Base-by-base conservation (phyloP, 2,797 vertebrate genomes). In the Catamblyrhynchus diadema region DNA sequence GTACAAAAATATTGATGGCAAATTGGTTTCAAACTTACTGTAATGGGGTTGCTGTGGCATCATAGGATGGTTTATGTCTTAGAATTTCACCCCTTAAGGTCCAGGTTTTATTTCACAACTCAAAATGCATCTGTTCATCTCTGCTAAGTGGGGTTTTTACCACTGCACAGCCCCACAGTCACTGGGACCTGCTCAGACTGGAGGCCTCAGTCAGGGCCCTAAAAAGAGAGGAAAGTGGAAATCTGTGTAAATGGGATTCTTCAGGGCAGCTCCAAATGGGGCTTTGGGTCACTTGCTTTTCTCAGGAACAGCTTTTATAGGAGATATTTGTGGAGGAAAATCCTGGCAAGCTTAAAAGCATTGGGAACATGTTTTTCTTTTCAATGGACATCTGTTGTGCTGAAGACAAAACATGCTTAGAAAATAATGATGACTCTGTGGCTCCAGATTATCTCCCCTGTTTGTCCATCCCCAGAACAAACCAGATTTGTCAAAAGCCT, bases 351-450 rank as follows among this genome's bases (percentile, higher is more conserved):
- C 86, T 60, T 81, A 73, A 88, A 75, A 88, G 37, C 87, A 19
- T 42, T 39, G 59, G 87, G 88, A 96, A 75, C 72, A 79, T 39
- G 88, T 91, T 96, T 95, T 94, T 75, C 89, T 83, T 90, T 77
- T 90, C 94, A 93, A 19, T 70, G 70, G 66, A 89, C 89, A 93
- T 92, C 91, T 95, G 92, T 60, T 86, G 70, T 90, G 87, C 93
- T 84, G 24, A 94, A 79, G 87, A 66, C 75, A 88, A 94, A 78
- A 32, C n/a, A 50, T 45, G 61, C 65, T 59, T 72, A 60, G 81
- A 90, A 86, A 94, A 91, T 78, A 94, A 54, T 11, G 71, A 87
- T 77, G 89, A 30, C 66, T 92, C 72, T 62, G 27, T 75, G 81
- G 59, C 75, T 90, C 72, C 74, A 48, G 75, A 81, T 90, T 79